phyloP scores from a whole-genome alignment of 2,113 vertebrate genomes.

The Hyperoodon ampullatus region DNA sequence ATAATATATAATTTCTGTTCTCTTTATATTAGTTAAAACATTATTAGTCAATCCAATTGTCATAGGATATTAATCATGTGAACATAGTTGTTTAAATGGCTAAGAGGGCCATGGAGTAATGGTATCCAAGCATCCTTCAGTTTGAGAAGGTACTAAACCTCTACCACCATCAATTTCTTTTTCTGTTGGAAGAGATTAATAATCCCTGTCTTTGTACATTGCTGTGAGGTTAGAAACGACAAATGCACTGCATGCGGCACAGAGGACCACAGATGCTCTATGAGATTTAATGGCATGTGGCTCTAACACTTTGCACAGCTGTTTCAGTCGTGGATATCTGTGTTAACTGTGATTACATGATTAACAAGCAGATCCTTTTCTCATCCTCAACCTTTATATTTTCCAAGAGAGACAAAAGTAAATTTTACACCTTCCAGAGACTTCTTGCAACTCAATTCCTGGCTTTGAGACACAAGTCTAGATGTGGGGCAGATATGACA shows the following conservation, averaged over 20 bases:
- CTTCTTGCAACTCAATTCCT: background rate
- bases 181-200: background rate
- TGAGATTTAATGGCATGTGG: background rate
- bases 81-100: background rate
- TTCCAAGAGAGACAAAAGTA: background rate
- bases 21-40: background rate
- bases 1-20: background rate
- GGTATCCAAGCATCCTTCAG: background rate
- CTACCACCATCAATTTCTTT: background rate
- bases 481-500: accelerated
- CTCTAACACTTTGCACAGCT: accelerated
- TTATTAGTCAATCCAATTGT: background rate
- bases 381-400: background rate
- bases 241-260: accelerated
- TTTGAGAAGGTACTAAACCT: background rate
- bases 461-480: accelerated
- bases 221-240: background rate
- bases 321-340: background rate
- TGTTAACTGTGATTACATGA: background rate
- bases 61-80: background rate
- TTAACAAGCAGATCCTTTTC: background rate
- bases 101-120: too few species aligned
- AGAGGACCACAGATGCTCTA: accelerated
- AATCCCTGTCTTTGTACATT: background rate
- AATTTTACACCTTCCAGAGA: background rate